A percentile compares a stretch with the other conserved stretches of the same genome.
Evolutionary conservation across 2,797 vertebrate genomes (phyloP).

Genomic region (Clarias laeviceps): DNA sequence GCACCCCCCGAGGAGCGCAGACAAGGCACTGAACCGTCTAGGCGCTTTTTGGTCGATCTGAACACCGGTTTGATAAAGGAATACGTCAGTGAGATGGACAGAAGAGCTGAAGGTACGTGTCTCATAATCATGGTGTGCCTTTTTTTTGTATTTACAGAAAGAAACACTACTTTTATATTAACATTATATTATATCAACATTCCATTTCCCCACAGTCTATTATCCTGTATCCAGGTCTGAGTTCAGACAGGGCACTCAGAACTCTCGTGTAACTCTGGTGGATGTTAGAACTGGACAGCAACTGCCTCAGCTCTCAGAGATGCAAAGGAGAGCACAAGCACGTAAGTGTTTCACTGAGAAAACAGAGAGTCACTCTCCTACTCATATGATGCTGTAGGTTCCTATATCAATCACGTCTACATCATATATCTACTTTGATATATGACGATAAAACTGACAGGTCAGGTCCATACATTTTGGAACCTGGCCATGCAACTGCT

Average conservation of each 20-base stretch:
- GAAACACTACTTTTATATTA: not conserved
- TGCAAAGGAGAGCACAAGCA: constrained; percentile 54
- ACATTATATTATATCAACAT: not conserved
- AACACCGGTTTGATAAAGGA: constrained; percentile 62
- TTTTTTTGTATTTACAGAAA: not conserved
- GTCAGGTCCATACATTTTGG: no score
- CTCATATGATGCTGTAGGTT: not conserved
- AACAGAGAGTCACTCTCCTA: not conserved
- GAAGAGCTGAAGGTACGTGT: constrained; percentile 29
- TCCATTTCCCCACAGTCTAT: constrained; percentile 46
- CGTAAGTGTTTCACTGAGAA: constrained; percentile 11
- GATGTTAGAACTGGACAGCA: constrained; percentile 44
- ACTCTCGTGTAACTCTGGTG: constrained; percentile 52
- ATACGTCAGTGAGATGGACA: constrained; percentile 60
- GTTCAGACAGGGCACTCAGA: constrained; percentile 59
- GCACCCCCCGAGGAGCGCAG: constrained; percentile 36
- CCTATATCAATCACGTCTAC: not conserved
- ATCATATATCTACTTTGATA: not conserved
- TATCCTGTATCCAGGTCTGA: constrained; percentile 27
- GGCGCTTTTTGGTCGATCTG: constrained; percentile 62
- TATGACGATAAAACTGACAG: not conserved
- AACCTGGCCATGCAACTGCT: no score
- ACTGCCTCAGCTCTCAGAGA: constrained; percentile 49
- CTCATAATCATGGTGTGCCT: not conserved
- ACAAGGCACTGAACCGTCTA: constrained; percentile 64